phyloP scores from a whole-genome alignment of 2,797 vertebrate species.

The Australoheros facetus region DNA sequence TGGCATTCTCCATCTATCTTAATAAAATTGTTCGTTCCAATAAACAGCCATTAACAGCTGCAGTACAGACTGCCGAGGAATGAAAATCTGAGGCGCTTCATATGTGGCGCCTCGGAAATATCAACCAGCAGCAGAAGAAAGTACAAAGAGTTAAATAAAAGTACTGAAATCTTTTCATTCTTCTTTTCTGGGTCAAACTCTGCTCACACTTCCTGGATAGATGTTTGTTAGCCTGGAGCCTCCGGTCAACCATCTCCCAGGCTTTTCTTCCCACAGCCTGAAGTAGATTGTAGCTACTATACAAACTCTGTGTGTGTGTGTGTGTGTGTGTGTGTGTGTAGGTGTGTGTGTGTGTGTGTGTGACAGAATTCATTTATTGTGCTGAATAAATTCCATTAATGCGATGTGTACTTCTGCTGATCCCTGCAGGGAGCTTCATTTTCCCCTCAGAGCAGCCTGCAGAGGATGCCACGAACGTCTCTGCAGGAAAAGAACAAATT shows the following conservation, averaged over 20 bases:
- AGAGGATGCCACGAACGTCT: slow-evolving; percentile 13
- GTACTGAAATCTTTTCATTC: background rate
- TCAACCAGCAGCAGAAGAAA: background rate
- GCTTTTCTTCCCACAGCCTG: slow-evolving; percentile 16
- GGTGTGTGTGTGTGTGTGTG: slow-evolving; percentile 11
- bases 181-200: slow-evolving; percentile 21
- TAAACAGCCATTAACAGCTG: too few relatives aligned
- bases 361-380: slow-evolving; percentile 22
- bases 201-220: background rate
- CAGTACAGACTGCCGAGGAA: too few relatives aligned
- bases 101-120: background rate
- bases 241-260: slow-evolving; percentile 3
- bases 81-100: background rate
- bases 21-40: too few relatives aligned
- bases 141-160: background rate
- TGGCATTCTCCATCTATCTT: too few relatives aligned
- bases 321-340: background rate
- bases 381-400: slow-evolving; percentile 43
- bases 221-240: slow-evolving; percentile 18
- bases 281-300: slow-evolving; percentile 15
- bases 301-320: background rate
- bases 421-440: slow-evolving; percentile 45
- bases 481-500: slow-evolving; percentile 24
- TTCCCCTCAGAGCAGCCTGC: slow-evolving; percentile 11
- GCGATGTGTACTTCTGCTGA: slow-evolving; percentile 22